phyloP scores from a whole-genome alignment of 1,140 invertebrate species.

The Oncopodura yosiiana region DNA sequence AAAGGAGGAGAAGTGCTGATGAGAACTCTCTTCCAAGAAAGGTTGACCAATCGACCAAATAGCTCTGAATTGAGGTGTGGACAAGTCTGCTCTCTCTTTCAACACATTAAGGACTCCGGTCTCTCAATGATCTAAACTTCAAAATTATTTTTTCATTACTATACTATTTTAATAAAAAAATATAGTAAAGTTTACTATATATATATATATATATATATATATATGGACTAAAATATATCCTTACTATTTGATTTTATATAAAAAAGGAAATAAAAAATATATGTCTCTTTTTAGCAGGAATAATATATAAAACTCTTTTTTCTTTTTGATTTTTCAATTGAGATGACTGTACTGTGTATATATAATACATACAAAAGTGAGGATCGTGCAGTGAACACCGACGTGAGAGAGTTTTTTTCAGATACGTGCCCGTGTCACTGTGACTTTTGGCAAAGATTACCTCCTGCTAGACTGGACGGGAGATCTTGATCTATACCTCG shows the following conservation, averaged over 20 bases:
- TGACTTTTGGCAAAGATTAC: conserved; percentile 8
- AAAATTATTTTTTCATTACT: too few relatives aligned
- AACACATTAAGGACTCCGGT: too few relatives aligned
- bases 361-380: conserved; percentile 17
- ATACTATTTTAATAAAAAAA: conserved; percentile 4
- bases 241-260: background rate
- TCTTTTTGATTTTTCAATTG: background rate
- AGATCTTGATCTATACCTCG: conserved; percentile 46
- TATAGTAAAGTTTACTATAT: conserved; percentile 4
- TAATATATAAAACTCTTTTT: background rate
- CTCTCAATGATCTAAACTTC: conserved; percentile 14
- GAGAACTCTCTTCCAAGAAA: too few relatives aligned
- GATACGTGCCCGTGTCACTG: conserved; percentile 23
- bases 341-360: background rate
- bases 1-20: too few relatives aligned
- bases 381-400: conserved; percentile 26
- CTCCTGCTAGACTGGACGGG: conserved; percentile 37
- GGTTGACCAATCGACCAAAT: too few relatives aligned
- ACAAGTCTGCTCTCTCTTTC: too few relatives aligned
- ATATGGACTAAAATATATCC: background rate
- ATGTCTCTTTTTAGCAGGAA: background rate
- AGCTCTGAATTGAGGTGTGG: too few relatives aligned
- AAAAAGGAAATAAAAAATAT: background rate
- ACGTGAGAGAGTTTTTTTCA: conserved; percentile 13
- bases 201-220: background rate